Conservation (phyloP, 2,888 invertebrate genomes). For the Hydroisotoma schaefferi region DNA sequence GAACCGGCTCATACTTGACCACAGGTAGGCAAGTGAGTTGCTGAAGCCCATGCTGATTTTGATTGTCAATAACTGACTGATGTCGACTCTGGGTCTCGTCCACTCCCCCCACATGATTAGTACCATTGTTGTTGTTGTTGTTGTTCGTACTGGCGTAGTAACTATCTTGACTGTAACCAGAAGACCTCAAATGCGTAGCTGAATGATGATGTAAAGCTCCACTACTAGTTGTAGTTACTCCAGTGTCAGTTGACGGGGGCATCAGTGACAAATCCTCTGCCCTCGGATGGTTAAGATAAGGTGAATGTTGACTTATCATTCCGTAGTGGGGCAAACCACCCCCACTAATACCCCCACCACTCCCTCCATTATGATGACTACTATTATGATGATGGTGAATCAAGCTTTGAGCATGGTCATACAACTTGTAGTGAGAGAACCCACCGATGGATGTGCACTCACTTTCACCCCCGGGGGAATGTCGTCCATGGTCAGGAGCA, state of each 20-base stretch:
- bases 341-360: neutral
- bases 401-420: no score
- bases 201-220: slow-evolving; percentile 1
- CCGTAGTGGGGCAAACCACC: neutral
- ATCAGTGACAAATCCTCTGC: slow-evolving; percentile 2
- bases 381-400: no score
- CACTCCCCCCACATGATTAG: no score
- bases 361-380: neutral
- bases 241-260: neutral
- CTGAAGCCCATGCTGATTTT: neutral
- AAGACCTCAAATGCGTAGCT: neutral
- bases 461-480: no score
- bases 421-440: no score
- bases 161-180: neutral
- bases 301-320: neutral
- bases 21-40: neutral
- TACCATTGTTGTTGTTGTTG: neutral
- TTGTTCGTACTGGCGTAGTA: neutral
- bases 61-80: neutral
- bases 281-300: neutral
- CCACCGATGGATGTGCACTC: no score
- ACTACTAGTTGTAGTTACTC: no score
- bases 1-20: neutral
- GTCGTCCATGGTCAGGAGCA: no score
- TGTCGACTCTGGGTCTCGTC: no score